A percentile compares a stretch with the other conserved stretches of the same genome.
Conservation (phyloP, 2,113 vertebrate genomes). For the Lepidothrix coronata region DNA sequence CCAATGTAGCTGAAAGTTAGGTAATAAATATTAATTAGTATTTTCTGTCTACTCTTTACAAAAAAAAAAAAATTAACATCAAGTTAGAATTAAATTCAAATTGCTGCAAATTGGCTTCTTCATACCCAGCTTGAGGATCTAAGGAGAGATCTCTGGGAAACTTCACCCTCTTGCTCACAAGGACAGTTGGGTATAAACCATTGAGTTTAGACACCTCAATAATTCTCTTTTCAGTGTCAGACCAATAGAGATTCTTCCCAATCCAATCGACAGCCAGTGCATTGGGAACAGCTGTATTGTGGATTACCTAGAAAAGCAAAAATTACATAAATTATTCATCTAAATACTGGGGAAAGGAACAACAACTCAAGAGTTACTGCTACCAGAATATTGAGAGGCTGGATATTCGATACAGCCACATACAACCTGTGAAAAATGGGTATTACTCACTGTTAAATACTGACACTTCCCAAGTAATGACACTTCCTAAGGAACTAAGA, state of each 20-base stretch:
- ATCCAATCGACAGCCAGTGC: constrained; percentile 96
- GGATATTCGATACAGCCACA: background rate
- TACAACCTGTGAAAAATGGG: background rate
- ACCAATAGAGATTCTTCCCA: constrained; percentile 98
- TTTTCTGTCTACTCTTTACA: background rate
- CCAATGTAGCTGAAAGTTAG: background rate
- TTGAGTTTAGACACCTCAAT: constrained; percentile 96
- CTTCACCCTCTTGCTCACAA: constrained; percentile 88
- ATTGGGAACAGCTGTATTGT: constrained; percentile 92
- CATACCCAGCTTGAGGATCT: constrained; percentile 90
- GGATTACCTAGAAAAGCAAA: constrained; percentile 83
- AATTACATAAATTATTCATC: constrained; percentile 3
- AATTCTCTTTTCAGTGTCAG: constrained; percentile 92
- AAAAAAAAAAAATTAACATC: background rate
- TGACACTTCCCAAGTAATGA: background rate
- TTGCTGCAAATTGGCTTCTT: background rate
- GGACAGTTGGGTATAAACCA: constrained; percentile 90
- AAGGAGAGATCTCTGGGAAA: constrained; percentile 89
- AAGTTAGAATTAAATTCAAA: background rate
- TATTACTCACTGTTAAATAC: background rate
- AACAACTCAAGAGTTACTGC: background rate
- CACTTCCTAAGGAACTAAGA: background rate
- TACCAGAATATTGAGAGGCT: background rate
- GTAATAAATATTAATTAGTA: background rate
- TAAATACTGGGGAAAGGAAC: background rate